Evolutionary conservation across 30 jellyfish, hydroid and myxozoan genomes (phyloP), one percentile per base, ranked within the genome.

Genomic region (Sanderia malayensis): DNA sequence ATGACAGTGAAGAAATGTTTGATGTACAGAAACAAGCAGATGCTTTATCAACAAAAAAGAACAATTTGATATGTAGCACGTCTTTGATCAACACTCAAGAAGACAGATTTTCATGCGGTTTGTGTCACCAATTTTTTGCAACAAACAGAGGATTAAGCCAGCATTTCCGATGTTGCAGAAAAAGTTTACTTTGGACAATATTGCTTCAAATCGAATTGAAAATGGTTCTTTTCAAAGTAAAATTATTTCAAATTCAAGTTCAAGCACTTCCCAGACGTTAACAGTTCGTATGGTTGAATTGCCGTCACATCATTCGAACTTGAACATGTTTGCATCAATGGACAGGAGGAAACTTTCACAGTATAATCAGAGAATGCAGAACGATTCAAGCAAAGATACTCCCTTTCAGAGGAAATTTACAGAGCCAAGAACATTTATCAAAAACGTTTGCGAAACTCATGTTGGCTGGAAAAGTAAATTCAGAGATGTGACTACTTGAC

Each of bases 371-470:
- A 41, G 55, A 41, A 41, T 41, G 55, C 15, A 41, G 55, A 41
- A 41, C 55, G 55, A 41, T 41, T 41, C 55, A 41, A 41, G 55
- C 55, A 41, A 41, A 41, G 15, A 41, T 41, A 6, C 55, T 41
- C 55, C 55, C 55, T 41, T 41, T 41, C 55, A 41, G 55, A 41
- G 55, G 55, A 41, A 41, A 41, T 41, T 6, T 41, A 41, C 55
- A 41, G 55, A 41, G 55, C 55, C 55, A 41, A 41, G 55, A 41
- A 41, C 55, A 41, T 41, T 41, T 41, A 41, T 41, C 55, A 41
- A 41, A 41, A 41, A 41, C 55, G 55, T 41, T 41, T 41, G 55
- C 55, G 55, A 41, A 41, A 15, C 55, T 41, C 55, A 41, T 41
- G 55, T 41, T 41, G 15, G 55, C 55, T 41, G 55, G 55, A 41